Percentiles rank a stretch among this genome's conserved stretches.
phyloP scores from a whole-genome alignment of 1,140 invertebrate genomes.

The Ceratina australensis region DNA sequence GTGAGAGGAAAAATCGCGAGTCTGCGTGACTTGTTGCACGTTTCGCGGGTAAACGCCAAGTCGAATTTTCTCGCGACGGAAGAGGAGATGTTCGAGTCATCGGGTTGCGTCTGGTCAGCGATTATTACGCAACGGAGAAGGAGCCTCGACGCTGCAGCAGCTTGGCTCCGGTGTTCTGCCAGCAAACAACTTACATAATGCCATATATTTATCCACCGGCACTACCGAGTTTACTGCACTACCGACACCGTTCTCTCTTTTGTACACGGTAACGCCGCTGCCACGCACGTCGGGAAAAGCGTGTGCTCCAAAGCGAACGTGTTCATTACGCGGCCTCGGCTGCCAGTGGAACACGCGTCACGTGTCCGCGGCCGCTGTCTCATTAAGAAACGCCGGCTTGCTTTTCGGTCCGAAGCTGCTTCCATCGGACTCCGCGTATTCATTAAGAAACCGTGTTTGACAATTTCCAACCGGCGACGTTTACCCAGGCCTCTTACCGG shows the following conservation, averaged over 20 bases:
- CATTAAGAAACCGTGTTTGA: background rate
- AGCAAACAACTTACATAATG: conserved; percentile 70
- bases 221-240: conserved; percentile 60
- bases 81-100: background rate
- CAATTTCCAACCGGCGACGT: no score
- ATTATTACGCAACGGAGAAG: conserved; percentile 50
- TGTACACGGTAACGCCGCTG: background rate
- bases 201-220: conserved; percentile 65
- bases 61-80: background rate
- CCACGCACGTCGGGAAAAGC: conserved; percentile 5
- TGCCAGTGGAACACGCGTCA: background rate
- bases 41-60: no score
- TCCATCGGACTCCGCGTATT: background rate
- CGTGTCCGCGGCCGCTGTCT: conserved; percentile 18
- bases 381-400: conserved; percentile 41
- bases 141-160: background rate
- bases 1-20: no score
- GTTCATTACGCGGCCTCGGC: conserved; percentile 30
- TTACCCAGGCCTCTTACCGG: no score
- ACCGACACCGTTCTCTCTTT: conserved; percentile 47
- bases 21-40: no score
- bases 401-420: no score
- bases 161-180: conserved; percentile 30
- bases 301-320: conserved; percentile 14
- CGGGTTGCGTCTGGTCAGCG: background rate